Evolutionary conservation across 2,888 invertebrate species (phyloP).

Genomic region (Liposcelis brunnea): DNA sequence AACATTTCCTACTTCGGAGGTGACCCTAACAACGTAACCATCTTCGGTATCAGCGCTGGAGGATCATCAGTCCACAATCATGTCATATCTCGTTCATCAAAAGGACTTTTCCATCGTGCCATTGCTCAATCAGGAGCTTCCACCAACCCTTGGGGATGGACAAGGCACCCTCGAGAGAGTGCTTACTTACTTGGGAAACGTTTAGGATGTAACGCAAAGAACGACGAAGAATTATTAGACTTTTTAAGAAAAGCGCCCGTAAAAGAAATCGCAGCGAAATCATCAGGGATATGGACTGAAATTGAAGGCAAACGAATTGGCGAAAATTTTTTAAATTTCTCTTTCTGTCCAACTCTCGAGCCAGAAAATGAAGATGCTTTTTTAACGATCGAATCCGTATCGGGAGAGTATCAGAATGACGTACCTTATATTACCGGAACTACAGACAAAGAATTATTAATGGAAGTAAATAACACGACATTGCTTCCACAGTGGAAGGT

Average conservation of each 20-base stretch:
- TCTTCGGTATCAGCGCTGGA: constrained; percentile 63
- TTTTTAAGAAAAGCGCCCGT: not conserved
- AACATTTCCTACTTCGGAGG: constrained; percentile 65
- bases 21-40: constrained; percentile 48
- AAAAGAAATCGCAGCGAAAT: constrained; percentile 19
- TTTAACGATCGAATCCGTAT: too few species aligned
- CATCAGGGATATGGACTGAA: constrained; percentile 9
- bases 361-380: too few species aligned
- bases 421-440: too few species aligned
- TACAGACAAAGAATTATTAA: too few species aligned
- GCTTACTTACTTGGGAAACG: not conserved
- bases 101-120: constrained; percentile 14
- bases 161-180: not conserved
- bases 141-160: not conserved
- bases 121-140: not conserved
- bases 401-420: too few species aligned
- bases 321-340: too few species aligned
- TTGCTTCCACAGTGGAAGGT: too few species aligned
- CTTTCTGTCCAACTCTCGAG: too few species aligned
- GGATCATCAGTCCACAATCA: constrained; percentile 55
- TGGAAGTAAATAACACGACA: too few species aligned
- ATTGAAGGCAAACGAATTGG: too few species aligned
- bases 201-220: constrained; percentile 16
- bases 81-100: constrained; percentile 32
- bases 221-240: not conserved